These are phyloP conservation scores for Mythimna impura DNA, from an alignment of 2,888 invertebrate species.

Conservation along the genomic window DNA sequence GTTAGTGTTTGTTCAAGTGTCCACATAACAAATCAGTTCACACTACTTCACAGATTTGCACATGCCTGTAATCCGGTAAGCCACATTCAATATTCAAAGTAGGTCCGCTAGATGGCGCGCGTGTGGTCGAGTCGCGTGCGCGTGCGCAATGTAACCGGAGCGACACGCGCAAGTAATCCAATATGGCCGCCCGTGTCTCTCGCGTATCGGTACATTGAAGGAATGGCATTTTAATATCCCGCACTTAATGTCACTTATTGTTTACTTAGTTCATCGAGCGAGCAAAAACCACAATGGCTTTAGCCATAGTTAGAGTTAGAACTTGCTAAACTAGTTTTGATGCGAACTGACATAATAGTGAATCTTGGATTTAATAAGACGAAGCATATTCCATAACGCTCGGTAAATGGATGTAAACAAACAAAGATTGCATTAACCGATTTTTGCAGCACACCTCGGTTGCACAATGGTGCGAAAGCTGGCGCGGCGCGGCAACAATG, in stretches of 20 bases:
- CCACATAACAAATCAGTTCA: constrained; percentile 65
- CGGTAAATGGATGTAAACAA: constrained; percentile 84
- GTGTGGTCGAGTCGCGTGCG: constrained; percentile 90
- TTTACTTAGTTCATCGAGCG: constrained; percentile 84
- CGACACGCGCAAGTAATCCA: constrained; percentile 89
- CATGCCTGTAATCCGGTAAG: constrained; percentile 70
- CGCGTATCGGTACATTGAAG: constrained; percentile 86
- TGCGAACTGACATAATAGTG: constrained; percentile 45
- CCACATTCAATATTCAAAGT: constrained; percentile 77
- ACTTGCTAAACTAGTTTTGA: constrained; percentile 36
- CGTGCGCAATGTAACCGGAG: constrained; percentile 89
- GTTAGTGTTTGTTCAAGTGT: constrained; percentile 34
- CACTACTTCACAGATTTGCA: constrained; percentile 65
- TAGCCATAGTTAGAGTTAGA: constrained; percentile 44
- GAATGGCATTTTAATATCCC: constrained; percentile 89
- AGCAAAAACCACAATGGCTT: constrained; percentile 77
- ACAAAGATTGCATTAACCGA: constrained; percentile 85
- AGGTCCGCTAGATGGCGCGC: constrained; percentile 85
- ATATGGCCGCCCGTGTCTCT: constrained; percentile 86
- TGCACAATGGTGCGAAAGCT: constrained; percentile 90
- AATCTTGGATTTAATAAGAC: constrained; percentile 51
- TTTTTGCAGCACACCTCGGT: constrained; percentile 82
- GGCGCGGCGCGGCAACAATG: constrained; percentile 88
- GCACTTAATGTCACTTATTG: constrained; percentile 88
- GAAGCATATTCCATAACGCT: constrained; percentile 72